A percentile compares a stretch with the other conserved stretches of the same genome.
Conservation (phyloP, 2,888 invertebrate species). For the Hypselothyrea guttata region DNA sequence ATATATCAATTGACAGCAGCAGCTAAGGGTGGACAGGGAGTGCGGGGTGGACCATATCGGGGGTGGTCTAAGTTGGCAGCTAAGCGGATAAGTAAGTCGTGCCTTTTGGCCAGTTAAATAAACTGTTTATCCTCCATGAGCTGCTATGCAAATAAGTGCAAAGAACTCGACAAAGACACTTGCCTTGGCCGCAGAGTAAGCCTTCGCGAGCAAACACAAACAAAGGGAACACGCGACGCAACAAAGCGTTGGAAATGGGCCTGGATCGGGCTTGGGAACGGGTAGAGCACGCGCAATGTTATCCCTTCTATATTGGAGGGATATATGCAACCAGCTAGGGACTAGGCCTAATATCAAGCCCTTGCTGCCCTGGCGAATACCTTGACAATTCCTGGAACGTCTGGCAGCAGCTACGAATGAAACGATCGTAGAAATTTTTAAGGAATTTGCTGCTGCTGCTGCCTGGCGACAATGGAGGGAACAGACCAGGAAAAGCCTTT, state of each 20-base stretch:
- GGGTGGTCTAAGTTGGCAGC: conserved; percentile 56
- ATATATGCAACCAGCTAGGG: conserved; percentile 22
- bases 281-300: conserved; percentile 58
- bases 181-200: conserved; percentile 33
- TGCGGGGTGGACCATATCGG: conserved; percentile 30
- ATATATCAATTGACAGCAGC: conserved; percentile 20
- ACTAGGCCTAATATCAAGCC: conserved; percentile 33
- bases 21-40: conserved; percentile 20
- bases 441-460: conserved; percentile 36
- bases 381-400: conserved; percentile 55
- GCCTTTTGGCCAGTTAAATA: conserved; percentile 64
- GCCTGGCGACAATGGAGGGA: conserved; percentile 55
- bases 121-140: conserved; percentile 56
- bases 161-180: conserved; percentile 23
- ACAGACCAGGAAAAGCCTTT: conserved; percentile 60
- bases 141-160: conserved; percentile 56
- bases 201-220: conserved; percentile 43
- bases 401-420: conserved; percentile 45
- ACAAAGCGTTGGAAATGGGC: conserved; percentile 23
- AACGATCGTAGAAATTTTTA: conserved; percentile 59
- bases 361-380: conserved; percentile 34
- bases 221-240: conserved; percentile 55
- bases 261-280: background rate
- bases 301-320: conserved; percentile 46
- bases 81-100: conserved; percentile 68